Percentiles rank a stretch among this genome's conserved stretches.
Conservation (phyloP, 2,113 vertebrate species). For the Azemiops feae region DNA sequence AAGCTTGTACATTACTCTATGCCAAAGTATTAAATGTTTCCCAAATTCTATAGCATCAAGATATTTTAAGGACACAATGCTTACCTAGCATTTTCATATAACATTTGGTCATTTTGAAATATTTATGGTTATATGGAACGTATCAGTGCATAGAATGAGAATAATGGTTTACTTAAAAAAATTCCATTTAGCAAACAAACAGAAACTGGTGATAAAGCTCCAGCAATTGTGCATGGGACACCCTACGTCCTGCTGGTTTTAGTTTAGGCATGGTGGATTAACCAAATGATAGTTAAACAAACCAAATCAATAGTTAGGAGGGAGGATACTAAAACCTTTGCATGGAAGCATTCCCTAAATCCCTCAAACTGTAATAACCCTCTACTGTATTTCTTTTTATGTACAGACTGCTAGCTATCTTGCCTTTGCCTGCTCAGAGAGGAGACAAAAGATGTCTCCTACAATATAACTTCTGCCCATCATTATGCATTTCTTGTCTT, state of each 20-base stretch:
- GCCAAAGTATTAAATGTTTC: neutral
- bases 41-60: neutral
- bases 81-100: neutral
- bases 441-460: no score
- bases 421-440: no score
- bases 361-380: no score
- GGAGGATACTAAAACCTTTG: no score
- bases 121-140: neutral
- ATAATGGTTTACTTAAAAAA: neutral
- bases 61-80: neutral
- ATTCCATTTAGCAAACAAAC: neutral
- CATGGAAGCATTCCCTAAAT: neutral
- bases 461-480: no score
- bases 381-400: no score
- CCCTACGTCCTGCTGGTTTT: neutral
- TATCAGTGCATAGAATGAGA: neutral
- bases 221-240: neutral
- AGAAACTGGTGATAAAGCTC: neutral
- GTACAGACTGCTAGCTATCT: no score
- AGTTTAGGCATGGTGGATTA: neutral
- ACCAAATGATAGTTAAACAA: neutral
- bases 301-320: no score
- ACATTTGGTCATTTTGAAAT: neutral
- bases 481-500: no score
- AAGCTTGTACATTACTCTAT: neutral